Evolutionary conservation across 2,888 invertebrate species (phyloP).

Genomic region (Euproctis similis): DNA sequence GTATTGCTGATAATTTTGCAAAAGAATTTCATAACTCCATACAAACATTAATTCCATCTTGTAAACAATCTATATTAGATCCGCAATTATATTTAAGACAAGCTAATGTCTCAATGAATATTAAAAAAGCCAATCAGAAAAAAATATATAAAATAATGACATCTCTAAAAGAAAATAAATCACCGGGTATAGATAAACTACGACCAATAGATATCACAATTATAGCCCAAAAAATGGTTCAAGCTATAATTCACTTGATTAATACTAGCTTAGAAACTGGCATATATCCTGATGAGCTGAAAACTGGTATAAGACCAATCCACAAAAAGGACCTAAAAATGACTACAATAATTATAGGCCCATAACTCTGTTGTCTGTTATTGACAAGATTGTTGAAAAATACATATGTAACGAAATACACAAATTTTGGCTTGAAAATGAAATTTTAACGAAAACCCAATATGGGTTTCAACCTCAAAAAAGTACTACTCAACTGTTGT

Average conservation of each 20-base stretch:
- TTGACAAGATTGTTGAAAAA: background rate
- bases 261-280: background rate
- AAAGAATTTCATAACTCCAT: background rate
- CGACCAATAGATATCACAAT: background rate
- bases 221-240: background rate
- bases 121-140: background rate
- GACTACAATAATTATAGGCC: background rate
- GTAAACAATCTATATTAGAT: background rate
- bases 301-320: background rate
- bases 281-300: background rate
- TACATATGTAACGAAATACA: background rate
- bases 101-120: background rate
- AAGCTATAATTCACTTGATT: background rate
- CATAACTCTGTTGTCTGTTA: background rate
- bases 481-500: background rate
- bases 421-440: background rate
- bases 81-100: background rate
- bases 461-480: background rate
- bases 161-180: background rate
- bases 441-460: background rate
- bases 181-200: background rate
- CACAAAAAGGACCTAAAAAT: background rate
- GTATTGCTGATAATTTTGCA: background rate
- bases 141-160: background rate
- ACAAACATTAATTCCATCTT: background rate